These are phyloP conservation scores for Clarias platycephalus DNA, from an alignment of 2,797 vertebrate species.

Conservation along the genomic window DNA sequence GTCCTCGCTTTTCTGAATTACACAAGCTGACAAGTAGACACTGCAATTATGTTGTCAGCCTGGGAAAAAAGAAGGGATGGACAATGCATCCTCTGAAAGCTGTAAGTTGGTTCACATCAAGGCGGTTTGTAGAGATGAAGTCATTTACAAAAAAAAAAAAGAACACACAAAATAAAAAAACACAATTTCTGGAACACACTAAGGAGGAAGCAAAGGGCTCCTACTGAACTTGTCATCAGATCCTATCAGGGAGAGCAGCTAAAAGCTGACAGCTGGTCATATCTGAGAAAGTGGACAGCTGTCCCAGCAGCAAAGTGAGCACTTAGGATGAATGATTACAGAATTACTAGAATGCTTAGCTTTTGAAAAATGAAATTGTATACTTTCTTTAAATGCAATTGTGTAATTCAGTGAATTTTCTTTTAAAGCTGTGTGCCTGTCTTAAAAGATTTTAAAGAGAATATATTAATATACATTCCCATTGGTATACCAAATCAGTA, in stretches of 20 bases:
- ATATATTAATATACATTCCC: not conserved
- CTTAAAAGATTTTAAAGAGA: not conserved
- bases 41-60: slow-evolving; percentile 41
- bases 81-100: slow-evolving; percentile 24
- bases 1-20: not conserved
- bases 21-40: slow-evolving; percentile 15
- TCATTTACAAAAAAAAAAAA: too few species aligned
- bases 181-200: slow-evolving; percentile 36
- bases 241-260: slow-evolving; percentile 61
- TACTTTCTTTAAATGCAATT: slow-evolving; percentile 45
- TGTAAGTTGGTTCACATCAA: slow-evolving; percentile 30
- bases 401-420: slow-evolving; percentile 33
- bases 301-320: slow-evolving; percentile 56
- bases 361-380: slow-evolving; percentile 45
- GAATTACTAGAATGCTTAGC: slow-evolving; percentile 50
- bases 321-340: slow-evolving; percentile 60
- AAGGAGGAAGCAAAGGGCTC: slow-evolving; percentile 49
- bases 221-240: slow-evolving; percentile 61
- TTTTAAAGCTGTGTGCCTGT: not conserved
- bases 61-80: slow-evolving; percentile 14
- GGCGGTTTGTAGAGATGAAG: slow-evolving; percentile 48
- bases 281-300: slow-evolving; percentile 66
- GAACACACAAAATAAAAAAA: too few species aligned
- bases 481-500: not conserved
- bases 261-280: slow-evolving; percentile 71